Base-by-base conservation (phyloP, 2,888 invertebrate genomes). In the Cephus sareptanus region DNA sequence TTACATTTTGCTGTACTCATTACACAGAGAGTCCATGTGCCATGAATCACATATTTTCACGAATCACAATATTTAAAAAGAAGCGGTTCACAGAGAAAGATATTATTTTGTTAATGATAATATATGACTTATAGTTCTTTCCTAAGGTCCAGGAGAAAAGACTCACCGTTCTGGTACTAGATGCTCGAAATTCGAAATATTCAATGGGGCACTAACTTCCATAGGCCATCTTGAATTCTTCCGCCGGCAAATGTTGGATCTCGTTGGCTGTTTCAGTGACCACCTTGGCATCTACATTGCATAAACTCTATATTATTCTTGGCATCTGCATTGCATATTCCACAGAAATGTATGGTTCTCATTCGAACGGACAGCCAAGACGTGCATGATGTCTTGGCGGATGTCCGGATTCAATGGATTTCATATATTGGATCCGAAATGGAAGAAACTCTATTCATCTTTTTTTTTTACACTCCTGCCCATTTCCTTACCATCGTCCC, bases 231-330 rank as follows among this genome's bases (percentile, higher is more conserved):
- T 31, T 31, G 71, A 71, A 31, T 6, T 71, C 71, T 31, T 31
- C 4, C 9, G 71, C 31, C 34, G 71, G 15, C 1, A 33, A 34
- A 71, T 11, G 71, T 30, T 34, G 71, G 31, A 2, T 31, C 34
- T 71, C 71, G 31, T 33, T 31, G 33, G 71, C 71, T 71, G 71
- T 34, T 71, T 31, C 71, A 33, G 71, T 33, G 71, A 71, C 71
- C 71, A 71, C 31, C 31, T 71, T 71, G 71, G 71, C 34, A 71
- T 71, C 71, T 71, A 34, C 71, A 71, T 33, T 71, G 34, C 71
- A 71, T 71, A 71, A 71, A 71, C 71, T 71, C 34, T 34, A 34
- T 71, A 71, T 71, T 71, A 71, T 71, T 71, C 71, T 71, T 71
- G 71, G 71, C 71, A 71, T 71, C 71, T 34, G 71, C 34, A 33